Percentiles rank a stretch among this genome's conserved stretches.
These are phyloP conservation scores for Chrysina gloriosa DNA, from an alignment of 2,888 invertebrate species.

Conservation along the genomic window DNA sequence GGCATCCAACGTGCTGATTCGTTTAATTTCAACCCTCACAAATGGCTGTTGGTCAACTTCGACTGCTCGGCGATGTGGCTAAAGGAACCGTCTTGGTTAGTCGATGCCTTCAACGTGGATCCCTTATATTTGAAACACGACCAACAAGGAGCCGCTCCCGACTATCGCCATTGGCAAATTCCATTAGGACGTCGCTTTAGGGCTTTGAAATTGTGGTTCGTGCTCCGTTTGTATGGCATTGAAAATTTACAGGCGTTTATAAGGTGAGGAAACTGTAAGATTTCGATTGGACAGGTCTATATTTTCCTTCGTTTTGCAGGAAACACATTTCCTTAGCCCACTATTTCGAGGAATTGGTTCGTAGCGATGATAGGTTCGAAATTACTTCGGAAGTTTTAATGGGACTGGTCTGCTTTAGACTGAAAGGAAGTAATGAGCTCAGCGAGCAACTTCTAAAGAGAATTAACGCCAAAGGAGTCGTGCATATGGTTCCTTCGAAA, in stretches of 20 bases:
- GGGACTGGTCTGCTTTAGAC: slow-evolving; percentile 95
- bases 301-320: slow-evolving; percentile 61
- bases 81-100: slow-evolving; percentile 87
- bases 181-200: slow-evolving; percentile 93
- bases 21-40: slow-evolving; percentile 99
- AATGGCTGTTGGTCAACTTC: slow-evolving; percentile 99
- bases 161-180: slow-evolving; percentile 98
- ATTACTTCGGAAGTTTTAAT: slow-evolving; percentile 89
- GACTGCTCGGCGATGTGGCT: slow-evolving; percentile 99
- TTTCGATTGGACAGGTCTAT: slow-evolving; percentile 79
- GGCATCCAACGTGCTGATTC: slow-evolving; percentile 92
- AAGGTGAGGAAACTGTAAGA: slow-evolving; percentile 61
- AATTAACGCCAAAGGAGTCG: slow-evolving; percentile 90
- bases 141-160: slow-evolving; percentile 88
- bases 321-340: slow-evolving; percentile 88
- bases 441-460: slow-evolving; percentile 85
- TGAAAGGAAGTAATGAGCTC: slow-evolving; percentile 86
- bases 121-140: slow-evolving; percentile 96
- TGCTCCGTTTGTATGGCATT: slow-evolving; percentile 88
- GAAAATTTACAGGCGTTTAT: slow-evolving; percentile 89
- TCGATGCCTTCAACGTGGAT: slow-evolving; percentile 97
- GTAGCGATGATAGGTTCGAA: slow-evolving; percentile 86
- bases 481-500: slow-evolving; percentile 93
- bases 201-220: slow-evolving; percentile 95
- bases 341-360: slow-evolving; percentile 84